phyloP scores from a whole-genome alignment of 2,888 invertebrate species.

The Ganaspis brasiliensis region DNA sequence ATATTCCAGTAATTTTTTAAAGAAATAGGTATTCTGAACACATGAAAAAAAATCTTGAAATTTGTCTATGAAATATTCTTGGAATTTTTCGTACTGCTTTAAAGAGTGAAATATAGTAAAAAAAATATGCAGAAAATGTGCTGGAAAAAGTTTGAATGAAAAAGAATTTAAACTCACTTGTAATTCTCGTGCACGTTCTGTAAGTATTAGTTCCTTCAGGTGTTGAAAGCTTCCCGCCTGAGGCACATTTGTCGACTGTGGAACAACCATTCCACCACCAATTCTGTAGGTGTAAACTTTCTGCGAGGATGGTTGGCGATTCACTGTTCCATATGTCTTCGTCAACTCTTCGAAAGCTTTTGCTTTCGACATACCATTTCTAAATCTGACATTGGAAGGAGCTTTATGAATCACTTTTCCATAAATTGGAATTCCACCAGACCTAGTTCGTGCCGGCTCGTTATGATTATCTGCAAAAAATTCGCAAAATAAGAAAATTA shows the following conservation, averaged over 20 bases:
- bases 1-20: too few relatives aligned
- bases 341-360: constrained; percentile 82
- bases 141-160: background rate
- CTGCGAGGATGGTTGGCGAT: constrained; percentile 81
- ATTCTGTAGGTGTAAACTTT: constrained; percentile 74
- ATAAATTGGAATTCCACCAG: constrained; percentile 83
- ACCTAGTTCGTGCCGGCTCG: constrained; percentile 70
- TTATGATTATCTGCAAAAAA: constrained; percentile 52
- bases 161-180: constrained; percentile 66
- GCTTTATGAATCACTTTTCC: constrained; percentile 88
- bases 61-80: background rate
- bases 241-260: constrained; percentile 60
- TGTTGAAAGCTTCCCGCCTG: constrained; percentile 86
- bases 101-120: background rate
- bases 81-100: too few relatives aligned
- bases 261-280: constrained; percentile 61
- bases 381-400: constrained; percentile 81
- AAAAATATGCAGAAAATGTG: background rate
- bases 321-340: constrained; percentile 81
- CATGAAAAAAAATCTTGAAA: background rate
- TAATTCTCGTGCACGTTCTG: constrained; percentile 89
- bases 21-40: too few relatives aligned
- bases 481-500: background rate
- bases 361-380: constrained; percentile 79
- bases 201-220: constrained; percentile 89